Percentiles rank a stretch among this genome's conserved stretches.
phyloP scores from a whole-genome alignment of 2,113 vertebrate species.

The Plectropomus leopardus region DNA sequence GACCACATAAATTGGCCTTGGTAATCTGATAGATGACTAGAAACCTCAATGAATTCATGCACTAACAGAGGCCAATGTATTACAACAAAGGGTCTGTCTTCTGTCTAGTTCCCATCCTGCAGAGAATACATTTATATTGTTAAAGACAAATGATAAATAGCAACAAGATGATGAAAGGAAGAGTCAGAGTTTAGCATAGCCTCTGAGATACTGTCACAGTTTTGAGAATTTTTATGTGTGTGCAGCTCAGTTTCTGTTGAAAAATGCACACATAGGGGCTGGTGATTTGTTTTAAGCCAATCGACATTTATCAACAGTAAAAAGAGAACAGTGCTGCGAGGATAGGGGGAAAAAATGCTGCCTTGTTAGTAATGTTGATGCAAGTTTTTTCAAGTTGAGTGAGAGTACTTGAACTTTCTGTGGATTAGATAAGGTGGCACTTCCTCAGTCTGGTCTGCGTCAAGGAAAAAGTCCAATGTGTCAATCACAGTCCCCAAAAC shows the following conservation, averaged over 20 bases:
- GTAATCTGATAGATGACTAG: conserved; percentile 25
- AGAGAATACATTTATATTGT: neutral
- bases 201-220: neutral
- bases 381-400: conserved; percentile 29
- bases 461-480: conserved; percentile 15
- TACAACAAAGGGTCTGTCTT: conserved; percentile 8
- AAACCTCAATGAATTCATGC: conserved; percentile 5
- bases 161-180: neutral
- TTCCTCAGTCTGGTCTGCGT: conserved; percentile 61
- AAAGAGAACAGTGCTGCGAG: neutral
- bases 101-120: neutral
- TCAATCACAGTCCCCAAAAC: conserved; percentile 5
- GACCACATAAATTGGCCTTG: neutral
- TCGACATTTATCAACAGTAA: neutral
- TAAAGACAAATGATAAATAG: conserved; percentile 11
- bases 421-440: conserved; percentile 61
- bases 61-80: neutral
- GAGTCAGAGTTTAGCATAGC: conserved; percentile 1
- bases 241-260: too few species aligned
- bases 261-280: neutral
- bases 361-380: conserved; percentile 28
- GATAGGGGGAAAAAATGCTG: conserved; percentile 9
- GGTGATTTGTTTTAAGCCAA: conserved; percentile 1
- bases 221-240: neutral
- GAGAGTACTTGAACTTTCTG: neutral